Conservation (phyloP, 92 coral and sea anemone genomes). For the Siderastrea radians region DNA sequence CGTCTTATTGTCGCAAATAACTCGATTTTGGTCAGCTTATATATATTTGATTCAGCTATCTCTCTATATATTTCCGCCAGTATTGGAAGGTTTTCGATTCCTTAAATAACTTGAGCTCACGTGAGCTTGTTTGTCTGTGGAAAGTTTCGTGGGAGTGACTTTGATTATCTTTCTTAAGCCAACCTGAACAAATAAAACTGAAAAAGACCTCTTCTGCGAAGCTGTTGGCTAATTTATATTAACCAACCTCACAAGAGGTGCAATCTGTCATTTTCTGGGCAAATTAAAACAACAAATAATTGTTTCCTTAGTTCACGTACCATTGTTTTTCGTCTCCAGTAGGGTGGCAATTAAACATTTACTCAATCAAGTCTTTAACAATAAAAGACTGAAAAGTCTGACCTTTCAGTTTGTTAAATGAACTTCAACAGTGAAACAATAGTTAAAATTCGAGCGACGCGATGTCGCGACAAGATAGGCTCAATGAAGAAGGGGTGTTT, state of each 20-base stretch:
- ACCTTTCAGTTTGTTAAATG: slow-evolving; percentile 2
- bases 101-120: slow-evolving; percentile 10
- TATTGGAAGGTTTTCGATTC: not conserved
- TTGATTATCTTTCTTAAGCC: slow-evolving; percentile 2
- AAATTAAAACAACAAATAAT: not conserved
- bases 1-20: slow-evolving; percentile 39
- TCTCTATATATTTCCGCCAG: not conserved
- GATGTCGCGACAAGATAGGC: slow-evolving; percentile 39
- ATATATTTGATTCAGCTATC: slow-evolving; percentile 28
- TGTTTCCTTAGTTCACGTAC: not conserved
- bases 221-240: slow-evolving; percentile 12
- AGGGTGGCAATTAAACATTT: slow-evolving; percentile 22
- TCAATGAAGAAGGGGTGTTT: not conserved
- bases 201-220: slow-evolving; percentile 35
- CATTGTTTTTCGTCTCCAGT: slow-evolving; percentile 2
- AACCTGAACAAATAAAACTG: slow-evolving; percentile 34
- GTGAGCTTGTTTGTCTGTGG: not conserved
- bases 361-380: slow-evolving; percentile 31
- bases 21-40: slow-evolving; percentile 37
- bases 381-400: not conserved
- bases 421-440: slow-evolving; percentile 10
- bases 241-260: not conserved
- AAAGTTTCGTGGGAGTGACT: not conserved
- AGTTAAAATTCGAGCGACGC: not conserved
- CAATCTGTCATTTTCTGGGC: slow-evolving; percentile 7